Conservation (phyloP, 2,888 invertebrate species). For the Acutogordius australiensis region DNA sequence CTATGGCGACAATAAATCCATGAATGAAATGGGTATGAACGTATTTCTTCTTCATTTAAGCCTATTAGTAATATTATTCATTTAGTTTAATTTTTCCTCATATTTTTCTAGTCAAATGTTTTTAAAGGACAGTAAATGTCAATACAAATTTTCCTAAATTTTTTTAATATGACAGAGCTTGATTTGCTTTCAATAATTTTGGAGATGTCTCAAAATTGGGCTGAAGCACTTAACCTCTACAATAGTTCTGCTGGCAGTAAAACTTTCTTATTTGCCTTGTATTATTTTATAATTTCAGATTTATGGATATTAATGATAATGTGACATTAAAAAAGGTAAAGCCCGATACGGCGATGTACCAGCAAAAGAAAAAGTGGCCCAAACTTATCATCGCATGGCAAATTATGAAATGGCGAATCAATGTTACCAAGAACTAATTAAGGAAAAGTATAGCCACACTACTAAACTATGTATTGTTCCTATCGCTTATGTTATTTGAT, state of each 20-base stretch:
- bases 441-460: neutral
- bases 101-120: too few species aligned
- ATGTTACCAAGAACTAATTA: conserved; percentile 6
- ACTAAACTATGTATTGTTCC: too few species aligned
- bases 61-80: too few species aligned
- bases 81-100: too few species aligned
- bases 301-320: too few species aligned
- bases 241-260: neutral
- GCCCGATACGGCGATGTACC: neutral
- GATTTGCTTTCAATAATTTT: conserved; percentile 5
- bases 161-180: neutral
- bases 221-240: neutral
- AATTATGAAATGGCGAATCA: conserved; percentile 1
- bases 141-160: too few species aligned
- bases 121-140: too few species aligned
- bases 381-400: neutral
- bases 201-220: neutral
- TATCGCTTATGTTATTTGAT: too few species aligned
- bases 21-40: neutral
- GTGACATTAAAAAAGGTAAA: neutral
- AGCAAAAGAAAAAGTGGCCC: conserved; percentile 6
- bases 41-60: neutral
- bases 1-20: neutral
- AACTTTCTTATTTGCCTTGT: neutral
- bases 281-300: too few species aligned